Evolutionary conservation across 2,797 vertebrate species (phyloP).

Genomic region (Iguana delicatissima): DNA sequence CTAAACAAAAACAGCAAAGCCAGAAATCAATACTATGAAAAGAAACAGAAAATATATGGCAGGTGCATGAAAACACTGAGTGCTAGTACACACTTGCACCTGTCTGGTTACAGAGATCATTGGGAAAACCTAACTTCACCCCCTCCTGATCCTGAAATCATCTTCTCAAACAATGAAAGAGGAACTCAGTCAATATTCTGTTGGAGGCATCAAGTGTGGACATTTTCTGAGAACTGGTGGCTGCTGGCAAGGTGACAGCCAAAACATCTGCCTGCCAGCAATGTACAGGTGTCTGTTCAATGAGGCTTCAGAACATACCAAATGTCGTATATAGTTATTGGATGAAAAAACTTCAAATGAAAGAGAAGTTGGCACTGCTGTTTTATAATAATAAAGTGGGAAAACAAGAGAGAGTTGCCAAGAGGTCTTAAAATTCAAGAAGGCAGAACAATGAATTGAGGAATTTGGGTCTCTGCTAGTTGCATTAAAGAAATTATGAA

Average conservation of each 20-base stretch:
- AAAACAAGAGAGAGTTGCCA: neutral
- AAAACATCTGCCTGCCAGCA: neutral
- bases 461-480: neutral
- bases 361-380: neutral
- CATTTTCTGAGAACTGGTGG: neutral
- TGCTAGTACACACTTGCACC: neutral
- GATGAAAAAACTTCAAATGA: neutral
- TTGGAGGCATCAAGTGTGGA: neutral
- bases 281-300: slow-evolving; percentile 4
- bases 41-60: neutral
- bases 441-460: neutral
- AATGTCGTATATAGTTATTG: neutral
- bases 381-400: neutral
- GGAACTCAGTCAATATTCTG: neutral
- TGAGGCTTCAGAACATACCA: neutral
- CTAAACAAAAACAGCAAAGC: slow-evolving; percentile 17
- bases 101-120: slow-evolving; percentile 22
- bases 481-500: neutral
- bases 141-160: slow-evolving; percentile 11
- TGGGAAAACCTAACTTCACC: slow-evolving; percentile 17
- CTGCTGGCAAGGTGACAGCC: neutral
- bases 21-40: neutral
- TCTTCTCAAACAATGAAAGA: neutral
- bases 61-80: fast-evolving
- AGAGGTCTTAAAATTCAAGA: neutral